These are phyloP conservation scores for Coptotermes formosanus DNA, from an alignment of 1,140 invertebrate species.

Conservation along the genomic window DNA sequence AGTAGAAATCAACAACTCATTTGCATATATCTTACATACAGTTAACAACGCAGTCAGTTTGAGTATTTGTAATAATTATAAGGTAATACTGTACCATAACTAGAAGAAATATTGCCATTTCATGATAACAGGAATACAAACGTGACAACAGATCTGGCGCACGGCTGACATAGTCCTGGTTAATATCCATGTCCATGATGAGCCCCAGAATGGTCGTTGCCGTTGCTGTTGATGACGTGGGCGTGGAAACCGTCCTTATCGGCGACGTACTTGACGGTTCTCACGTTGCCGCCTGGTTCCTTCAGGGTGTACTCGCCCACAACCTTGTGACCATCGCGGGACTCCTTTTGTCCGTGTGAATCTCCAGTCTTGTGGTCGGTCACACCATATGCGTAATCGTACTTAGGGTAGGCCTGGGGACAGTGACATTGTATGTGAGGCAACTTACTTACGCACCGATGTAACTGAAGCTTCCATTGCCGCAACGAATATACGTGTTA, in stretches of 20 bases:
- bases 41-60: too few relatives aligned
- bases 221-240: constrained; percentile 21
- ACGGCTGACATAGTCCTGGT: not conserved
- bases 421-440: not conserved
- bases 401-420: constrained; percentile 36
- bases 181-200: not conserved
- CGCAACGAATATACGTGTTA: too few relatives aligned
- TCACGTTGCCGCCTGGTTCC: constrained; percentile 53
- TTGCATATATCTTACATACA: not conserved
- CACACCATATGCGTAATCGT: constrained; percentile 36
- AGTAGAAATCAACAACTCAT: not conserved
- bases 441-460: not conserved
- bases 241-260: constrained; percentile 42
- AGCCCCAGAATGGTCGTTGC: constrained; percentile 17
- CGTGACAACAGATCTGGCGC: too few relatives aligned
- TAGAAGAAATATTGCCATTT: too few relatives aligned
- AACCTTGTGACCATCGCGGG: constrained; percentile 30
- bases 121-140: too few relatives aligned
- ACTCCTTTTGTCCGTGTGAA: constrained; percentile 36
- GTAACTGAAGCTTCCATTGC: too few relatives aligned
- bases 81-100: too few relatives aligned
- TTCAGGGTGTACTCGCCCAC: constrained; percentile 45
- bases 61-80: too few relatives aligned
- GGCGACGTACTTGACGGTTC: constrained; percentile 45
- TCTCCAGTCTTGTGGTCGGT: constrained; percentile 37